Percentiles rank a stretch among this genome's conserved stretches.
Evolutionary conservation across 2,888 invertebrate species (phyloP).

Genomic region (Theretra japonica): DNA sequence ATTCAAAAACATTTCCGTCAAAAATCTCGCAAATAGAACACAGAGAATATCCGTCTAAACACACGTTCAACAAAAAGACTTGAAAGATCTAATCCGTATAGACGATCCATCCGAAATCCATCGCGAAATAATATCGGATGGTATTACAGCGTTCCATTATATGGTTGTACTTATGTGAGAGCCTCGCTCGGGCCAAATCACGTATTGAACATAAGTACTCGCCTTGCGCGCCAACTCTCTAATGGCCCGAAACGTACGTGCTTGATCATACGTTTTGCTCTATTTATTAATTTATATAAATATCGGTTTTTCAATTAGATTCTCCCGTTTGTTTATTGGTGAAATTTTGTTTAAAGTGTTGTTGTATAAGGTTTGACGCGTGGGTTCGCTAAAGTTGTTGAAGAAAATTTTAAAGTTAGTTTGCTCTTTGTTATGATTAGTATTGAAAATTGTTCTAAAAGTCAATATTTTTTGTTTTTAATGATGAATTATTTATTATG

Average conservation of each 20-base stretch:
- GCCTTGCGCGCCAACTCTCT: slow-evolving; percentile 57
- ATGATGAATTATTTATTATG: no score
- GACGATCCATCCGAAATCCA: slow-evolving; percentile 13
- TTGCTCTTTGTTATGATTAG: no score
- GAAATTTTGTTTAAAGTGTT: neutral
- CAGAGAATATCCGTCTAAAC: neutral
- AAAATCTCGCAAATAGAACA: neutral
- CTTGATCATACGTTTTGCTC: slow-evolving; percentile 44
- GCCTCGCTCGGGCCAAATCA: slow-evolving; percentile 42
- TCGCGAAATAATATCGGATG: slow-evolving; percentile 23
- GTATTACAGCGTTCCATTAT: slow-evolving; percentile 33
- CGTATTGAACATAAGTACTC: slow-evolving; percentile 63
- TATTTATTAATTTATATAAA: slow-evolving; percentile 27
- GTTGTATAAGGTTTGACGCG: no score
- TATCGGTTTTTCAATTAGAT: slow-evolving; percentile 15
- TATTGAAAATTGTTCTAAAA: no score
- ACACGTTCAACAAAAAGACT: slow-evolving; percentile 1
- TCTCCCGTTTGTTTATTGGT: neutral
- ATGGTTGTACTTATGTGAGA: slow-evolving; percentile 33
- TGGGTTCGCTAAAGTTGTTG: no score
- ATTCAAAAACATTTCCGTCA: neutral
- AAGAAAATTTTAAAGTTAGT: no score
- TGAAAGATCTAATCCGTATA: neutral
- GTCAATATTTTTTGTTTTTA: no score
- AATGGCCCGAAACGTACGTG: slow-evolving; percentile 63